Evolutionary conservation across 2,888 invertebrate species (phyloP).

Genomic region (Busseola fusca): DNA sequence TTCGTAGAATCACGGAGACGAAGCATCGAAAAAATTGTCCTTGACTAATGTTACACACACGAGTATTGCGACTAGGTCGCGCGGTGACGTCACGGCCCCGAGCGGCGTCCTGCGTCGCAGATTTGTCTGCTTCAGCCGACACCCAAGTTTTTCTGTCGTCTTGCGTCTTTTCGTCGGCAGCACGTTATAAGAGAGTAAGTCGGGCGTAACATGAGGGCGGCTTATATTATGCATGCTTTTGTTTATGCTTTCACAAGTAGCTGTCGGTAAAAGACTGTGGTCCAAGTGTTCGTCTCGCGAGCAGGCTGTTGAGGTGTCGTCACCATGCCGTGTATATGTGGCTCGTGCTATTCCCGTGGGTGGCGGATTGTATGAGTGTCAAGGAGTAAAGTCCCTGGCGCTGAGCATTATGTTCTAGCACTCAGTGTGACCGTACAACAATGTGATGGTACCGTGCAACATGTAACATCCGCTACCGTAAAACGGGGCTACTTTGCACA

Average conservation of each 20-base stretch:
- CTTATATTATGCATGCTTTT: slow-evolving; percentile 49
- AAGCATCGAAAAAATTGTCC: not conserved
- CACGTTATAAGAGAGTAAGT: not conserved
- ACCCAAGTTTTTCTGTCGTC: not conserved
- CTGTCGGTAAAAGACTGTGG: not conserved
- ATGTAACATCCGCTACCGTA: slow-evolving; percentile 7
- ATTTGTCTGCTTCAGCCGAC: slow-evolving; percentile 25
- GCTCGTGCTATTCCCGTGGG: not conserved
- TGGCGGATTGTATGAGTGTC: not conserved
- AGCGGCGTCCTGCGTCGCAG: slow-evolving; percentile 14
- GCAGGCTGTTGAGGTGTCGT: not conserved
- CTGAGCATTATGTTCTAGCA: slow-evolving; percentile 19
- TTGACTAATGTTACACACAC: not conserved
- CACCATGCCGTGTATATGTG: not conserved
- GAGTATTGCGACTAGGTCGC: not conserved
- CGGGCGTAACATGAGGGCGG: slow-evolving; percentile 39
- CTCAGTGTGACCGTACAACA: slow-evolving; percentile 13
- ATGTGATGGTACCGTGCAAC: slow-evolving; percentile 3
- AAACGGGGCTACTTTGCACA: no score
- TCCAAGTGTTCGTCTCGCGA: not conserved
- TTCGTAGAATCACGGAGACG: slow-evolving; percentile 4
- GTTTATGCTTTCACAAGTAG: slow-evolving; percentile 36
- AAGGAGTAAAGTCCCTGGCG: slow-evolving; percentile 17
- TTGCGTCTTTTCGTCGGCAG: no score
- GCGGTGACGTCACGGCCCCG: slow-evolving; percentile 38